Percentiles rank a stretch among this genome's conserved stretches.
phyloP scores from a whole-genome alignment of 2,888 invertebrate species.

The Fragum sueziense region DNA sequence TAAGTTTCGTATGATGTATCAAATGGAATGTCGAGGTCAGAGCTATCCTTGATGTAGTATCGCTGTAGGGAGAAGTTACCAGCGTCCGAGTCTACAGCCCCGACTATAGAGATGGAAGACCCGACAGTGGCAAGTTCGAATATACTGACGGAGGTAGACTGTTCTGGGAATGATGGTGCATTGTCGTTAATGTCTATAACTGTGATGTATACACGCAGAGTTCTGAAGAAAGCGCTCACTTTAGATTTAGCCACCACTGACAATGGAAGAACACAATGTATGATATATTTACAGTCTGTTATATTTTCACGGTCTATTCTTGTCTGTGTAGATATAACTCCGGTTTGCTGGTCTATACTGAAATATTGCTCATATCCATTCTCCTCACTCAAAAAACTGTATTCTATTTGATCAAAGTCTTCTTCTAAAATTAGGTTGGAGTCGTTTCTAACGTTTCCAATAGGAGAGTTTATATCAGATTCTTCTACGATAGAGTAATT shows the following conservation, averaged over 20 bases:
- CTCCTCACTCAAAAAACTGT: conserved; percentile 66
- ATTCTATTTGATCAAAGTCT: conserved; percentile 64
- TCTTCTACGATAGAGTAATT: conserved; percentile 63
- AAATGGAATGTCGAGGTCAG: conserved; percentile 58
- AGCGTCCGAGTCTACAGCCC: conserved; percentile 68
- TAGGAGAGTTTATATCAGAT: conserved; percentile 43
- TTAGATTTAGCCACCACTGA: conserved; percentile 71
- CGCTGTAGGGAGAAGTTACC: conserved; percentile 64
- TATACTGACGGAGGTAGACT: conserved; percentile 60
- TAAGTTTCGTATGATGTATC: conserved; percentile 56
- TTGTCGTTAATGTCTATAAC: conserved; percentile 74
- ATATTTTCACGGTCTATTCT: conserved; percentile 66
- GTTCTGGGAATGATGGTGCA: conserved; percentile 67
- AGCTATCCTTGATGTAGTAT: conserved; percentile 59
- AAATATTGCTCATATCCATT: conserved; percentile 63
- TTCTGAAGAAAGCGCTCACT: conserved; percentile 67
- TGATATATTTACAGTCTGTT: conserved; percentile 60
- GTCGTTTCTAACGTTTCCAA: conserved; percentile 67
- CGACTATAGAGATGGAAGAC: conserved; percentile 60
- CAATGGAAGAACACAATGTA: conserved; percentile 63
- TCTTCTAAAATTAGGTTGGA: conserved; percentile 60
- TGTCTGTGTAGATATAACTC: conserved; percentile 54
- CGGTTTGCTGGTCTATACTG: conserved; percentile 58
- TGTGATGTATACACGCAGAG: conserved; percentile 66
- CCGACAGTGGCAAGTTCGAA: conserved; percentile 67